Conservation (phyloP, 2,888 invertebrate species). For the Spicauda simplicius region DNA sequence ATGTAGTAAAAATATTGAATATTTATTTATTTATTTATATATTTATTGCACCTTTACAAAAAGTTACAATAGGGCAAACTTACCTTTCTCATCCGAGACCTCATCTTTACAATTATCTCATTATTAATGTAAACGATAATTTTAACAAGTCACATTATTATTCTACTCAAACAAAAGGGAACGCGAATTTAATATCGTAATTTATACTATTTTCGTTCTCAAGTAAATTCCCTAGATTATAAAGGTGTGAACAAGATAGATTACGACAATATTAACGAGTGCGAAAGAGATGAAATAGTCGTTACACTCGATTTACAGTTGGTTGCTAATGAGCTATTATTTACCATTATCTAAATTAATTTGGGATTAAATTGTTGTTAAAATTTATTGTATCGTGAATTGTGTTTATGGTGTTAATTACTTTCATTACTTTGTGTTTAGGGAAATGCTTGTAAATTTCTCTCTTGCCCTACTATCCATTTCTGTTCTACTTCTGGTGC, state of each 20-base stretch:
- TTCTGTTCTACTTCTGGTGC: too few species aligned
- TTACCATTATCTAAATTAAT: slow-evolving; percentile 36
- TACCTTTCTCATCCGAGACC: too few species aligned
- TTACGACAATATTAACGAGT: neutral
- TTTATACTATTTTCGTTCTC: slow-evolving; percentile 18
- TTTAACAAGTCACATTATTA: neutral
- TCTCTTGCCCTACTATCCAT: too few species aligned
- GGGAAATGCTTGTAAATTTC: too few species aligned
- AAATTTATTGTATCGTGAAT: slow-evolving; percentile 16
- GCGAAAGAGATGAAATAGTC: slow-evolving; percentile 3
- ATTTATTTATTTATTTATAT: too few species aligned
- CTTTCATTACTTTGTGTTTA: neutral
- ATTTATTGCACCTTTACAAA: too few species aligned
- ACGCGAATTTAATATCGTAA: slow-evolving; percentile 18
- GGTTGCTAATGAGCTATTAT: slow-evolving; percentile 31
- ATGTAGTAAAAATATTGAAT: too few species aligned
- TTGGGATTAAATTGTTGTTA: slow-evolving; percentile 28
- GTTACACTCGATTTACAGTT: slow-evolving; percentile 5
- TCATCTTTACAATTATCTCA: neutral
- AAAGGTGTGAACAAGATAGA: neutral
- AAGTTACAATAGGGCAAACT: too few species aligned
- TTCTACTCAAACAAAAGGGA: slow-evolving; percentile 9
- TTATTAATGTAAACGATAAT: neutral
- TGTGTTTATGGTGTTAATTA: slow-evolving; percentile 20
- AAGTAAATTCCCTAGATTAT: slow-evolving; percentile 18